Conservation (phyloP, 2,797 vertebrate genomes). For the Potorous gilbertii region DNA sequence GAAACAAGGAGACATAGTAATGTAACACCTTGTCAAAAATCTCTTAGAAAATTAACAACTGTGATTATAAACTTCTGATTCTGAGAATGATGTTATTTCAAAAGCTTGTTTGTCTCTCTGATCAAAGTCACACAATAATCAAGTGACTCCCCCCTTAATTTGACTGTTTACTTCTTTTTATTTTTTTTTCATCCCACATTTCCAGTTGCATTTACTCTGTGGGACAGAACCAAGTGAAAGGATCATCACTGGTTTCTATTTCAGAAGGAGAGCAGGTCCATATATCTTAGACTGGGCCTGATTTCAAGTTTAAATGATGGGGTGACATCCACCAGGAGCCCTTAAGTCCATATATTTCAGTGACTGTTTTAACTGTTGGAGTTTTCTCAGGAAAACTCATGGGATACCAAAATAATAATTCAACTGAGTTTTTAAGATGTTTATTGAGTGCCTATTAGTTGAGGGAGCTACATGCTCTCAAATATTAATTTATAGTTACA, state of each 20-base stretch:
- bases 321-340: not conserved
- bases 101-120: not conserved
- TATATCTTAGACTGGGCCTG: not conserved
- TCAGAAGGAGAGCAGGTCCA: not conserved
- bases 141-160: not conserved
- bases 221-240: not conserved
- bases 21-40: not conserved
- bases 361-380: not conserved
- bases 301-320: not conserved
- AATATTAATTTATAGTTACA: not conserved
- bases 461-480: not conserved
- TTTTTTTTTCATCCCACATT: not conserved
- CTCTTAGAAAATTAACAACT: not conserved
- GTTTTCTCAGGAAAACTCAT: not conserved
- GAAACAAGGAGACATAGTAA: constrained; percentile 21
- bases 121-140: not conserved
- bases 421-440: not conserved
- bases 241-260: not conserved
- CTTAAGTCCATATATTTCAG: not conserved
- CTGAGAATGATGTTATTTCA: not conserved
- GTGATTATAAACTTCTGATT: not conserved
- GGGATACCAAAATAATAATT: not conserved
- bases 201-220: not conserved
- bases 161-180: not conserved
- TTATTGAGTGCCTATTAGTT: not conserved